These are phyloP conservation scores for Orthosia gracilis DNA, from an alignment of 2,888 invertebrate species.

Conservation along the genomic window DNA sequence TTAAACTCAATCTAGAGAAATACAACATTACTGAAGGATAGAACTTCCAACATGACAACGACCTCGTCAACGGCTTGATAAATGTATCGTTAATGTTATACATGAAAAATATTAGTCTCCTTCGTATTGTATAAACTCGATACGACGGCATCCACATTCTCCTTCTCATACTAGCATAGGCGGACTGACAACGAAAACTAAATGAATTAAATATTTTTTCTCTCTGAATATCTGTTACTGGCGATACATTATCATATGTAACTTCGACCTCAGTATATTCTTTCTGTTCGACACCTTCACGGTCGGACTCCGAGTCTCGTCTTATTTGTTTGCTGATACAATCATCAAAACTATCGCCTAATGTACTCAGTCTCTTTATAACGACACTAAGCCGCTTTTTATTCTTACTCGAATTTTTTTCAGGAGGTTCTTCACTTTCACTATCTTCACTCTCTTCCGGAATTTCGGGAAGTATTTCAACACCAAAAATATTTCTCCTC, in stretches of 20 bases:
- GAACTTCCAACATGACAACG: slow-evolving; percentile 86
- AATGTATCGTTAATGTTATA: slow-evolving; percentile 87
- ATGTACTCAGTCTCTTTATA: slow-evolving; percentile 89
- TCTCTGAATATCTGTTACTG: slow-evolving; percentile 85
- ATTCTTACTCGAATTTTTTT: slow-evolving; percentile 71
- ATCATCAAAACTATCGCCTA: slow-evolving; percentile 89
- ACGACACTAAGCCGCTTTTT: slow-evolving; percentile 84
- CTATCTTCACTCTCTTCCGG: slow-evolving; percentile 89
- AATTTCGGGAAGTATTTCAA: slow-evolving; percentile 90
- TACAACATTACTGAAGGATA: slow-evolving; percentile 86
- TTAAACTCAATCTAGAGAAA: slow-evolving; percentile 82
- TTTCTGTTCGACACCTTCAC: slow-evolving; percentile 74
- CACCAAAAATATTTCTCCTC: slow-evolving; percentile 87
- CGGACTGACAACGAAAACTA: slow-evolving; percentile 85
- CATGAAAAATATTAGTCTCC: slow-evolving; percentile 80
- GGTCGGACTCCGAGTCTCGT: slow-evolving; percentile 80
- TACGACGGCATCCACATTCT: slow-evolving; percentile 86
- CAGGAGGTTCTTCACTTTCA: slow-evolving; percentile 73
- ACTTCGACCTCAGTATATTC: slow-evolving; percentile 85
- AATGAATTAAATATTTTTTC: slow-evolving; percentile 87
- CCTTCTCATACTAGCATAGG: slow-evolving; percentile 82
- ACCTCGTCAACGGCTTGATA: slow-evolving; percentile 85
- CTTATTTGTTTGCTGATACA: slow-evolving; percentile 86
- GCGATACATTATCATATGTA: slow-evolving; percentile 84
- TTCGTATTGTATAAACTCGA: slow-evolving; percentile 82